phyloP scores from a whole-genome alignment of 2,888 invertebrate genomes.

The Cylindroiulus punctatus region DNA sequence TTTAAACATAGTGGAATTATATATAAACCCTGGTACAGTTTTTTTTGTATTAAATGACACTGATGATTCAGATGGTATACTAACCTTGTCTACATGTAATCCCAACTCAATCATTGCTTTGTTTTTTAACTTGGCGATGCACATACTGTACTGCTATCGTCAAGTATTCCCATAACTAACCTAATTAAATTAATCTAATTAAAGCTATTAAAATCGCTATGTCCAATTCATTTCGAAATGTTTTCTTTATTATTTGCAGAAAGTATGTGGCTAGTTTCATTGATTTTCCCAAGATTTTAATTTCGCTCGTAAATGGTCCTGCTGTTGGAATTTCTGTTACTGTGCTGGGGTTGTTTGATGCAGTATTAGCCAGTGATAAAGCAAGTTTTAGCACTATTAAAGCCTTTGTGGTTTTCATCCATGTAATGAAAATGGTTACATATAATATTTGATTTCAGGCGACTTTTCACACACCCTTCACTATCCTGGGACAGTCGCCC shows the following conservation, averaged over 20 bases:
- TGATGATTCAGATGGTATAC: too few species aligned
- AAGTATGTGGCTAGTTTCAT: slow-evolving; percentile 81
- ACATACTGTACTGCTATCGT: too few species aligned
- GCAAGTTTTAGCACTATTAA: slow-evolving; percentile 67
- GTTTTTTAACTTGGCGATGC: too few species aligned
- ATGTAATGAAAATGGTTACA: background rate
- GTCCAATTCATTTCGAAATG: background rate
- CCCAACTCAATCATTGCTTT: too few species aligned
- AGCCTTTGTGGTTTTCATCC: background rate
- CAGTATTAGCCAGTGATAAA: slow-evolving; percentile 85
- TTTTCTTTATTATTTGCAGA: slow-evolving; percentile 66
- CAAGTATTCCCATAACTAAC: too few species aligned
- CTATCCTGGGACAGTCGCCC: slow-evolving; percentile 82
- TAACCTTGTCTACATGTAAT: too few species aligned
- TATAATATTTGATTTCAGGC: slow-evolving; percentile 71
- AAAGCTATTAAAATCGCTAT: too few species aligned
- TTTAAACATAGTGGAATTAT: too few species aligned
- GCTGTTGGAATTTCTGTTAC: slow-evolving; percentile 92
- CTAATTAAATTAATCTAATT: too few species aligned
- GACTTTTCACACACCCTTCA: slow-evolving; percentile 89
- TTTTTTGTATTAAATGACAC: background rate
- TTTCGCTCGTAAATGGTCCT: slow-evolving; percentile 92
- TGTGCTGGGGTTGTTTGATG: slow-evolving; percentile 84
- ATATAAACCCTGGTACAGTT: background rate
- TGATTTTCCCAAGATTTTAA: slow-evolving; percentile 85